These are phyloP conservation scores for Daktulosphaira vitifoliae DNA, from an alignment of 1,140 invertebrate genomes.

Conservation along the genomic window DNA sequence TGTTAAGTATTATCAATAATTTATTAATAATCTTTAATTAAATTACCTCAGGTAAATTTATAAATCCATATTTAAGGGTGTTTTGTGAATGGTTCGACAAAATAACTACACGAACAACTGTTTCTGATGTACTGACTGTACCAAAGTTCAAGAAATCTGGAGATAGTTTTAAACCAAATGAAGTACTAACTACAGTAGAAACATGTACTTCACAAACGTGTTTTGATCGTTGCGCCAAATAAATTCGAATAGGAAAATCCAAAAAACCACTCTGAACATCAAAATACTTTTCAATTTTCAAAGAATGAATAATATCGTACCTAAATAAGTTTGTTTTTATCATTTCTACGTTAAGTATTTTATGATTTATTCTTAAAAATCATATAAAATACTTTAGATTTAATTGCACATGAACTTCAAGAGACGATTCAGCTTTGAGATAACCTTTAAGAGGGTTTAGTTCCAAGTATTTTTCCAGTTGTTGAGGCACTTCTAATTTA, in stretches of 20 bases:
- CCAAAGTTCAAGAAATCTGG: neutral
- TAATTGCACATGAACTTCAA: neutral
- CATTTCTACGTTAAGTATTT: too few species aligned
- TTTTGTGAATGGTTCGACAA: neutral
- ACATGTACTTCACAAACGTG: neutral
- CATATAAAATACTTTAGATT: neutral
- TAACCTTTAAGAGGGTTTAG: neutral
- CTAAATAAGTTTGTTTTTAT: too few species aligned
- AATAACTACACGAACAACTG: neutral
- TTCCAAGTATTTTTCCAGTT: neutral
- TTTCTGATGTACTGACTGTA: slow-evolving; percentile 4
- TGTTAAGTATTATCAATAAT: too few species aligned
- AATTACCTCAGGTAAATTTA: slow-evolving; percentile 17
- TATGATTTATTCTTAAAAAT: too few species aligned
- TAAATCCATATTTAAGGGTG: neutral
- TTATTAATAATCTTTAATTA: too few species aligned
- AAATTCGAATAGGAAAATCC: neutral
- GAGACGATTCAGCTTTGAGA: neutral
- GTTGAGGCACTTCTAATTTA: neutral
- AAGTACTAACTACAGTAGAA: neutral
- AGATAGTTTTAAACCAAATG: slow-evolving; percentile 1
- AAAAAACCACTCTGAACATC: neutral
- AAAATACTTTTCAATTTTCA: neutral
- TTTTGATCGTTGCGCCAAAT: neutral
- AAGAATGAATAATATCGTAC: neutral